Evolutionary conservation across 2,113 vertebrate species (phyloP).

Genomic region (Gymnocephalus cernua): DNA sequence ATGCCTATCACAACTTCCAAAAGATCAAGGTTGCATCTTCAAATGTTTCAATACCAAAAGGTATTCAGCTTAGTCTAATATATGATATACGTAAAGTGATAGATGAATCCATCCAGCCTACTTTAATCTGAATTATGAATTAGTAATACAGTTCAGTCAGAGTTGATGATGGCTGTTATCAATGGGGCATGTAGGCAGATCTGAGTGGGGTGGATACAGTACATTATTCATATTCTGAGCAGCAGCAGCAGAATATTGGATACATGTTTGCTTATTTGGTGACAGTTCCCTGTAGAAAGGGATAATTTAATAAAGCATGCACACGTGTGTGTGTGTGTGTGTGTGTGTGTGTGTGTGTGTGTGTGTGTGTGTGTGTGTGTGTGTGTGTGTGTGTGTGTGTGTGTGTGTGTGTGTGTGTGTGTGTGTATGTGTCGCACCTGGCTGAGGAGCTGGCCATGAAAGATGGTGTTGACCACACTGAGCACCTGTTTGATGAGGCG

Average conservation of each 20-base stretch:
- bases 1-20: no score
- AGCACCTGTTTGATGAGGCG: constrained; percentile 98
- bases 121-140: constrained; percentile 1
- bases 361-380: background rate
- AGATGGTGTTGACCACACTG: constrained; percentile 98
- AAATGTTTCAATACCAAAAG: background rate
- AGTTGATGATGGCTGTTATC: constrained; percentile 4
- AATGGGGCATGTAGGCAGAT: background rate
- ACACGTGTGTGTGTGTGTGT: no score
- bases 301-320: constrained; percentile 8
- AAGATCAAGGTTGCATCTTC: no score
- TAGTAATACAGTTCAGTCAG: background rate
- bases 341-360: background rate
- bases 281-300: background rate
- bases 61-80: background rate
- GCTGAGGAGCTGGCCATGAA: constrained; percentile 97
- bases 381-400: background rate
- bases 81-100: background rate
- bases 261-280: background rate
- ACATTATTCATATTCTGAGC: constrained; percentile 1
- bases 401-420: constrained; percentile 2
- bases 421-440: constrained; percentile 86
- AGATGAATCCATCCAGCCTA: background rate
- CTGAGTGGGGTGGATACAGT: background rate
- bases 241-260: background rate